Evolutionary conservation across 2,113 vertebrate genomes (phyloP).

Genomic region (Chloropsis hardwickii): DNA sequence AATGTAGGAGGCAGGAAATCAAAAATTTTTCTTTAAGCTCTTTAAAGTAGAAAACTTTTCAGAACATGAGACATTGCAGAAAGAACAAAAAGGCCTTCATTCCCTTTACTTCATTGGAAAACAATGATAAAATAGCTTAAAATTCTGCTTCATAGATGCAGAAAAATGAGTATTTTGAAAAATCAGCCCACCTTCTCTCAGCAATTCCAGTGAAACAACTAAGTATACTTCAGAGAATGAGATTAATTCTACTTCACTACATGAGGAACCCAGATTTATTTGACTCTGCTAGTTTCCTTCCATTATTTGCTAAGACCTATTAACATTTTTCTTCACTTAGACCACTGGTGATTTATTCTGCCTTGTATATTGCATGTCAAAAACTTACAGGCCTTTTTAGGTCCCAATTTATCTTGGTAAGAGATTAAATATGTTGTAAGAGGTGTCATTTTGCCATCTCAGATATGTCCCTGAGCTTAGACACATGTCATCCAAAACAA

Average conservation of each 20-base stretch:
- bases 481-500: background rate
- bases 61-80: background rate
- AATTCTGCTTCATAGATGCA: background rate
- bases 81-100: background rate
- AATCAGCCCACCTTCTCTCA: background rate
- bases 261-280: background rate
- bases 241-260: background rate
- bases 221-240: background rate
- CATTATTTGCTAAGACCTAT: background rate
- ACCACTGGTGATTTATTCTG: background rate
- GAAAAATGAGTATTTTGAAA: background rate
- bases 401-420: background rate
- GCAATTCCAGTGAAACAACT: background rate
- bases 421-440: background rate
- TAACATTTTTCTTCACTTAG: background rate
- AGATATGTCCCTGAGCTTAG: background rate
- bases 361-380: background rate
- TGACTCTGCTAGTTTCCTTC: background rate
- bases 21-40: background rate
- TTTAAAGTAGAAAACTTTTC: background rate
- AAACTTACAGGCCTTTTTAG: background rate
- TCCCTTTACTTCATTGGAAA: background rate
- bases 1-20: background rate
- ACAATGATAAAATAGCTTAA: background rate
- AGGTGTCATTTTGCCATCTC: background rate